Percentiles rank a stretch among this genome's conserved stretches.
These are phyloP conservation scores for Australoheros scitulus DNA, from an alignment of 2,113 vertebrate species.

Conservation along the genomic window DNA sequence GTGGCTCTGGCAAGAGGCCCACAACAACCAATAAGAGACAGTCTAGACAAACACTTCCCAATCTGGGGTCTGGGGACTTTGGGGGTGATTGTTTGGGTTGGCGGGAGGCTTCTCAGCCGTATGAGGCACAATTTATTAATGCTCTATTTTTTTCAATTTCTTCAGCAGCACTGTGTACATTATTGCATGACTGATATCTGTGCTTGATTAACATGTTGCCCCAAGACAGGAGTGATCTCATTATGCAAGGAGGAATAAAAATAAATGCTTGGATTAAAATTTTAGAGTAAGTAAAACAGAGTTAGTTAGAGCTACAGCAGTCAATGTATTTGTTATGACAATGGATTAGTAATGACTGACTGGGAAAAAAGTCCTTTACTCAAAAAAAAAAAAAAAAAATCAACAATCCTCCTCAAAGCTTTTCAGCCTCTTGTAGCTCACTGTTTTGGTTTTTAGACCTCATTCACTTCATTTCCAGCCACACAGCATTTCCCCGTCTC, in stretches of 20 bases:
- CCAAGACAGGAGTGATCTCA: background rate
- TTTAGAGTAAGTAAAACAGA: background rate
- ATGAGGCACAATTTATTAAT: conserved; percentile 23
- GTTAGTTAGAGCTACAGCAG: background rate
- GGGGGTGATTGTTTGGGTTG: conserved; percentile 55
- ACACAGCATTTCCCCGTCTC: background rate
- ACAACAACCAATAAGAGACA: conserved; percentile 65
- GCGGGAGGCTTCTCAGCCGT: conserved; percentile 39
- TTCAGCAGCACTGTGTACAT: background rate
- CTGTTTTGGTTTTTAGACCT: background rate
- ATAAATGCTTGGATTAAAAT: background rate
- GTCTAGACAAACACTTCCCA: conserved; percentile 66
- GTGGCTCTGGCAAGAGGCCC: conserved; percentile 60
- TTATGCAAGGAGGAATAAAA: background rate
- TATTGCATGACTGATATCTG: background rate
- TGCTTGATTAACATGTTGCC: background rate
- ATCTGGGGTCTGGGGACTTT: conserved; percentile 43
- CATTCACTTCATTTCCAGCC: background rate
- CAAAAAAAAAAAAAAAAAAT: background rate
- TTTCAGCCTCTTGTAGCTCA: background rate
- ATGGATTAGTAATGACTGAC: background rate
- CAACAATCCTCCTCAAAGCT: background rate
- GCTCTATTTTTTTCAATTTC: conserved; percentile 18
- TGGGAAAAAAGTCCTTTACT: background rate
- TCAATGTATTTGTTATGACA: background rate